A percentile compares a stretch with the other conserved stretches of the same genome.
These are phyloP conservation scores for Druon quercuslanigerum DNA, from an alignment of 1,140 invertebrate genomes.

Conservation along the genomic window DNA sequence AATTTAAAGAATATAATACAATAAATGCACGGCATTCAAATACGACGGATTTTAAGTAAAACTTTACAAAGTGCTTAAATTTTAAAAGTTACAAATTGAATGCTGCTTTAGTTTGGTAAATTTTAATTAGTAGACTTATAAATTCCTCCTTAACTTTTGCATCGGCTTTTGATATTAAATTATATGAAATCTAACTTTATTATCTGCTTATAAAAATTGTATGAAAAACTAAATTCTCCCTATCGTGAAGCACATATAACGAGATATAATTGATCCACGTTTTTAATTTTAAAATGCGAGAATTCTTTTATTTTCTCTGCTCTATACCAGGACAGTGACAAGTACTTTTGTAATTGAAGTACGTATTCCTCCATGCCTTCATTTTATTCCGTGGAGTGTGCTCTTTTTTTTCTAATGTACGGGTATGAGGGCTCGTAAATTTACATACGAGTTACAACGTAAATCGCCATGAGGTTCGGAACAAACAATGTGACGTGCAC, in stretches of 20 bases:
- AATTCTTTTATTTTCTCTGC: constrained; percentile 17
- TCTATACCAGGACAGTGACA: constrained; percentile 1
- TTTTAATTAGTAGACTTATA: too few relatives aligned
- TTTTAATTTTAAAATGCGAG: constrained; percentile 1
- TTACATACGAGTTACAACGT: constrained; percentile 21
- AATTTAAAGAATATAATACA: too few relatives aligned
- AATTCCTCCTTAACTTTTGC: background rate
- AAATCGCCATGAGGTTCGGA: background rate
- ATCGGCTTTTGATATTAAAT: background rate
- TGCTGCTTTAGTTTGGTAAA: too few relatives aligned
- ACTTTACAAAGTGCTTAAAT: too few relatives aligned
- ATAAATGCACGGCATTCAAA: too few relatives aligned
- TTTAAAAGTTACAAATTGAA: too few relatives aligned
- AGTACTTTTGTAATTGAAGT: constrained; percentile 26
- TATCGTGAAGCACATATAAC: background rate
- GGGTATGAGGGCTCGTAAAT: constrained; percentile 4
- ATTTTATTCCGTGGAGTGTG: constrained; percentile 17
- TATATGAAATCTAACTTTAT: background rate
- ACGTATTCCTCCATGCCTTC: constrained; percentile 12
- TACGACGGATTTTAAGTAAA: too few relatives aligned
- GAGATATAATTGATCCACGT: background rate
- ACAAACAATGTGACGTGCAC: constrained; percentile 17
- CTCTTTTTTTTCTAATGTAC: constrained; percentile 11
- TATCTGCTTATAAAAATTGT: background rate
- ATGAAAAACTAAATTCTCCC: background rate